phyloP scores from a whole-genome alignment of 1,140 invertebrate species.

The Drosophila punjabiensis region DNA sequence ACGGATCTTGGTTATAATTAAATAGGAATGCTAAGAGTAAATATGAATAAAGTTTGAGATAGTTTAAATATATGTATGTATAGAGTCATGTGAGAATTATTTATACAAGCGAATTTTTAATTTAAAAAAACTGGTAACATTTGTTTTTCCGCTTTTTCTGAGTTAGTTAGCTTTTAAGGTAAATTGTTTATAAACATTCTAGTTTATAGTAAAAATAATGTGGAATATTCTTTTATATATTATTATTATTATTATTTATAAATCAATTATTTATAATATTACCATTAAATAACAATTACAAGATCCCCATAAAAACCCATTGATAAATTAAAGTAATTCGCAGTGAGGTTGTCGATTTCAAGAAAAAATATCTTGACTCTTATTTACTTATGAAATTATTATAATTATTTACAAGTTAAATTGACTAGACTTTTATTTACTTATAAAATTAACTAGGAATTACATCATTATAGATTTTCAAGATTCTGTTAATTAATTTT shows the following conservation, averaged over 20 bases:
- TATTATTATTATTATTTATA: neutral
- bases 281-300: neutral
- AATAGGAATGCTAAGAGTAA: slow-evolving; percentile 9
- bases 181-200: neutral
- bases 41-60: slow-evolving; percentile 1
- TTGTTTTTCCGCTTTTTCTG: neutral
- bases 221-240: rapidly evolving
- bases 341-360: no score
- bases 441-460: neutral
- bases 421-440: neutral
- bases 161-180: neutral
- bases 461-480: neutral
- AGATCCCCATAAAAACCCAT: neutral
- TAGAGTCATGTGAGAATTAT: neutral
- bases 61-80: neutral
- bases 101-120: neutral
- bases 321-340: no score
- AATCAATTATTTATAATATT: neutral
- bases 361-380: no score
- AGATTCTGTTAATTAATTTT: neutral
- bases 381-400: no score
- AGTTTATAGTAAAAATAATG: no score
- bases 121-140: neutral
- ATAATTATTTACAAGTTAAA: no score
- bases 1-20: slow-evolving; percentile 21